phyloP scores from a whole-genome alignment of 2,888 invertebrate genomes.

The Fragum whitleyi region DNA sequence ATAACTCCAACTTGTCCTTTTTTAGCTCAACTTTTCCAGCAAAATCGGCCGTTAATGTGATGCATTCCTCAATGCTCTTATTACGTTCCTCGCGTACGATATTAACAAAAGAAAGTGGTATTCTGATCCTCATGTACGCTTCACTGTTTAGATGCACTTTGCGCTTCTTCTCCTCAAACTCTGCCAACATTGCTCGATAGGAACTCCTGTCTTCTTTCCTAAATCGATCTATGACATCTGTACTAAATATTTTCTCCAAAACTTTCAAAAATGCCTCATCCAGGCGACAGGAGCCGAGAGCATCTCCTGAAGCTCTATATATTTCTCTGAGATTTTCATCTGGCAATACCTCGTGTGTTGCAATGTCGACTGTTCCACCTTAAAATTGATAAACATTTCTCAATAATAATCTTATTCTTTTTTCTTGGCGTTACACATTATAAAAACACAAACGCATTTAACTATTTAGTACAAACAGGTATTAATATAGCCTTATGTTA shows the following conservation, averaged over 20 bases:
- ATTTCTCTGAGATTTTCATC: slow-evolving; percentile 35
- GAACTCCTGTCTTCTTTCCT: slow-evolving; percentile 24
- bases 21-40: not conserved
- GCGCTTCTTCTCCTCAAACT: slow-evolving; percentile 35
- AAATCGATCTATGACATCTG: slow-evolving; percentile 5
- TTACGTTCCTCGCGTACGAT: not conserved
- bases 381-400: too few relatives aligned
- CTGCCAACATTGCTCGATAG: slow-evolving; percentile 21
- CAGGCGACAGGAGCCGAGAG: slow-evolving; percentile 30
- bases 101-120: slow-evolving; percentile 8
- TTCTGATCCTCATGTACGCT: not conserved
- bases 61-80: not conserved
- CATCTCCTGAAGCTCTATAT: slow-evolving; percentile 31
- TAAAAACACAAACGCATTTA: not conserved
- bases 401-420: too few relatives aligned
- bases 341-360: slow-evolving; percentile 30
- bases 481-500: not conserved
- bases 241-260: not conserved
- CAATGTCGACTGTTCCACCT: slow-evolving; percentile 44
- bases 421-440: too few relatives aligned
- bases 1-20: slow-evolving; percentile 27
- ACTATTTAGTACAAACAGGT: not conserved
- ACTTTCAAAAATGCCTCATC: slow-evolving; percentile 29
- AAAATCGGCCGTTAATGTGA: not conserved
- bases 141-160: not conserved